Base-by-base conservation (phyloP, 2,113 vertebrate species). In the Megaceryle torquata region DNA sequence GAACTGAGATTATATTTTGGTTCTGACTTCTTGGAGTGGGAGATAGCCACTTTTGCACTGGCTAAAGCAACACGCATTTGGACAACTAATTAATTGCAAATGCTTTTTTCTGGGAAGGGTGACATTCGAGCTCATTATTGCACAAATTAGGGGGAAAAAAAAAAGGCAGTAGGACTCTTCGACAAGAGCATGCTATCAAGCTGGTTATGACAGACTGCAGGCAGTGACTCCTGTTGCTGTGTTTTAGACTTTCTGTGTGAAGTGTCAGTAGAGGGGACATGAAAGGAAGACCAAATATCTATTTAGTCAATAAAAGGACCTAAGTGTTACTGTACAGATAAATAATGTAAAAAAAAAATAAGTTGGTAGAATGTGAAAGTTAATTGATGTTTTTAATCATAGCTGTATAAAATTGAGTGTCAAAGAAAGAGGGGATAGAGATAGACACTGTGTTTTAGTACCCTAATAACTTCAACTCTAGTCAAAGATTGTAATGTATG, bases 391-490 rank as follows among this genome's bases (percentile, higher is more conserved):
- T 97, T 95, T 96, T 95, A 95, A 92, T 97, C 54, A n/a, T 85
- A 43, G 89, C 89, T 91, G 72, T 95, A 86, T 96, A 97, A 97
- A 97, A 97, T 94, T 91, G 94, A 88, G 77, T 85, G 97, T 95
- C 65, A 60, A 39, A 85, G 81, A 64, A 85, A 74, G 72, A 76
- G 59, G 82, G 95, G 94, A 83, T 85, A 89, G 93, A 97, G 83
- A 97, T 93, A 84, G 77, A 96, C 81, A 94, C 90, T 72, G 8
- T 95, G 97, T 97, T 98, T 98, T 97, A 98, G 97, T 97, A 96
- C 96, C 97, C 95, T 97, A 98, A 98, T 98, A 98, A 98, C 97
- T 98, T 97, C 97, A 94, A 80, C 97, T 98, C 76, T 67, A 93
- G 95, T 94, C 96, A 94, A 77, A 95, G 97, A 98, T 97, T 90